phyloP scores from a whole-genome alignment of 2,113 vertebrate species.

The Scalopus aquaticus region DNA sequence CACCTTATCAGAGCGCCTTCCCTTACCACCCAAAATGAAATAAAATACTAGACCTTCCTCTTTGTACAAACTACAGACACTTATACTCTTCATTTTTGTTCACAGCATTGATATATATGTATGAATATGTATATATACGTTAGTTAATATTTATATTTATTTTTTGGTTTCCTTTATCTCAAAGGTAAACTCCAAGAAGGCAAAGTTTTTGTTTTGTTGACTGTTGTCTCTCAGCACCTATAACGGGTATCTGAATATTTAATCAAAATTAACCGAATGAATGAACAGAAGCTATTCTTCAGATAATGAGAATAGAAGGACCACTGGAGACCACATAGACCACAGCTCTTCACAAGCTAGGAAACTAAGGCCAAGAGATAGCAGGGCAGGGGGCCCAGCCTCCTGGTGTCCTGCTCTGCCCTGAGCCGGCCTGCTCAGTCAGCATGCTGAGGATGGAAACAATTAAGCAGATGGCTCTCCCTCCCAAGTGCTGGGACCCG shows the following conservation, averaged over 20 bases:
- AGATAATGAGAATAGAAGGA: neutral
- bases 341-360: neutral
- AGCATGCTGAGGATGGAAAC: neutral
- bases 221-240: neutral
- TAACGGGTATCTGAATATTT: neutral
- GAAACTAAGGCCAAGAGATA: neutral
- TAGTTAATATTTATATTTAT: too few species aligned
- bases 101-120: neutral
- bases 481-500: neutral
- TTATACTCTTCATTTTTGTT: neutral
- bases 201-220: neutral
- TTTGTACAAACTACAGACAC: neutral
- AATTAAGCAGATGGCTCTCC: slow-evolving; percentile 30
- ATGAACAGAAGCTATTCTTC: slow-evolving; percentile 4
- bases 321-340: neutral
- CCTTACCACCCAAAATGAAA: neutral
- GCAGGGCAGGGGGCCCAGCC: neutral
- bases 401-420: neutral
- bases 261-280: slow-evolving; percentile 21
- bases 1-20: neutral
- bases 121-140: too few species aligned
- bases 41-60: neutral
- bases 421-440: neutral
- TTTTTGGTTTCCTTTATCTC: neutral
- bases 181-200: neutral